Evolutionary conservation across 1,140 invertebrate species (phyloP).

Genomic region (Apis florea): DNA sequence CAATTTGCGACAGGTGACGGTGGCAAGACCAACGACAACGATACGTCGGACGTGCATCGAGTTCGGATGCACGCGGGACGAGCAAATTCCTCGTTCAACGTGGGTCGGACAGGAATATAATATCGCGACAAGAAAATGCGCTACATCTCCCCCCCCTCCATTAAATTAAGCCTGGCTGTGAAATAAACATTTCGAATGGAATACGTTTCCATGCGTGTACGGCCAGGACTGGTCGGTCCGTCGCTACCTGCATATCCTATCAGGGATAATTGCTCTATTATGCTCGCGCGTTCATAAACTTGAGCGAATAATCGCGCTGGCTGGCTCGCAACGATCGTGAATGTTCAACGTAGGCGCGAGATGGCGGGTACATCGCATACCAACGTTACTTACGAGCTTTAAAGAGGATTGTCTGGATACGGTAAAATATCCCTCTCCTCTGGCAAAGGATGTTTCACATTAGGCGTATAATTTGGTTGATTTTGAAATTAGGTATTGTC

Average conservation of each 20-base stretch:
- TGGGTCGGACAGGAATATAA: conserved; percentile 18
- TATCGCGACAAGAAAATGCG: conserved; percentile 51
- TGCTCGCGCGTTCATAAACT: conserved; percentile 45
- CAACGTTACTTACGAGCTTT: conserved; percentile 4
- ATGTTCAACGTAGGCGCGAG: conserved; percentile 8
- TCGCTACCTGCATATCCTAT: conserved; percentile 47
- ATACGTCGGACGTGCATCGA: not conserved
- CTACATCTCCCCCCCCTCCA: not conserved
- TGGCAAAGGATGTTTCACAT: not conserved
- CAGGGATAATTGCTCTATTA: conserved; percentile 61
- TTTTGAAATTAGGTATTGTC: not conserved
- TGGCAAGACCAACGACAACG: not conserved
- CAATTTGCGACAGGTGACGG: not conserved
- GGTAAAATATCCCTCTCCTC: not conserved
- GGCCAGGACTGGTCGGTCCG: conserved; percentile 7
- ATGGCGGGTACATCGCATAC: not conserved
- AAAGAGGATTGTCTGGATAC: not conserved
- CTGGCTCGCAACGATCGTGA: not conserved
- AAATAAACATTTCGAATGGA: conserved; percentile 50
- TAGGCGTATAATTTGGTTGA: not conserved
- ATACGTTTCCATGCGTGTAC: not conserved
- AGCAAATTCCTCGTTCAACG: not conserved
- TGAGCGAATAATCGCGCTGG: conserved; percentile 42
- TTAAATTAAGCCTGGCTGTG: conserved; percentile 48
- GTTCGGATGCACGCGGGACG: not conserved